Percentiles rank a stretch among this genome's conserved stretches.
phyloP scores from a whole-genome alignment of 2,888 invertebrate species.

The Nycteola revayana region DNA sequence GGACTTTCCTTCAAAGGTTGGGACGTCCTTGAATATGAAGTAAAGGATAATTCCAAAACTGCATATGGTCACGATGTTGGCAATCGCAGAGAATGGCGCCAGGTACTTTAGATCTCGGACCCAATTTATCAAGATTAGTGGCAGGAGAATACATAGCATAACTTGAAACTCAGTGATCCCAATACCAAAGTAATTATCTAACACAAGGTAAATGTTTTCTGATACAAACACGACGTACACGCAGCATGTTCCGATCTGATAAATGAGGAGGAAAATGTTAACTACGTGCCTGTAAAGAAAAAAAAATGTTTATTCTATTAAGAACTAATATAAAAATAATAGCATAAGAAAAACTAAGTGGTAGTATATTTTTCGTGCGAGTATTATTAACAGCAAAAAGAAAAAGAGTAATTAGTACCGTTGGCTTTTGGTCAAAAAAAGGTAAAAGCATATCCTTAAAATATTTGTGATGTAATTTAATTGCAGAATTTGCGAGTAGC shows the following conservation, averaged over 20 bases:
- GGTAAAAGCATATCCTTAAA: too few relatives aligned
- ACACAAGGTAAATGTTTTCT: slow-evolving; percentile 89
- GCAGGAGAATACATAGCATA: slow-evolving; percentile 88
- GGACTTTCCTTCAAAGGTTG: slow-evolving; percentile 83
- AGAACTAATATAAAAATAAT: too few relatives aligned
- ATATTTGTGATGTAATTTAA: too few relatives aligned
- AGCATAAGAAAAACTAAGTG: too few relatives aligned
- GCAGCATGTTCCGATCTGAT: slow-evolving; percentile 97
- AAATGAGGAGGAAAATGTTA: slow-evolving; percentile 89
- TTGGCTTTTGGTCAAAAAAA: too few relatives aligned
- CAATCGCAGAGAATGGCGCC: slow-evolving; percentile 94
- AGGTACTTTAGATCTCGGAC: slow-evolving; percentile 92
- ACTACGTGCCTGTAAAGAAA: slow-evolving; percentile 84
- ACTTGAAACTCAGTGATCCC: slow-evolving; percentile 82
- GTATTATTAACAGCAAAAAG: too few relatives aligned
- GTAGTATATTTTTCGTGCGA: too few relatives aligned
- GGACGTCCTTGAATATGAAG: slow-evolving; percentile 89
- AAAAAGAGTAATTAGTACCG: too few relatives aligned
- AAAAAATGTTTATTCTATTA: too few relatives aligned
- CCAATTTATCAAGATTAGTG: slow-evolving; percentile 90
- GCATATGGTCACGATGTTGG: slow-evolving; percentile 91
- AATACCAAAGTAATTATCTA: slow-evolving; percentile 75
- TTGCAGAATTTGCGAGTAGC: too few relatives aligned
- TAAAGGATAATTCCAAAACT: slow-evolving; percentile 93
- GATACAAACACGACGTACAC: slow-evolving; percentile 98